Conservation (phyloP, 2,113 vertebrate species). For the Cygnus atratus region DNA sequence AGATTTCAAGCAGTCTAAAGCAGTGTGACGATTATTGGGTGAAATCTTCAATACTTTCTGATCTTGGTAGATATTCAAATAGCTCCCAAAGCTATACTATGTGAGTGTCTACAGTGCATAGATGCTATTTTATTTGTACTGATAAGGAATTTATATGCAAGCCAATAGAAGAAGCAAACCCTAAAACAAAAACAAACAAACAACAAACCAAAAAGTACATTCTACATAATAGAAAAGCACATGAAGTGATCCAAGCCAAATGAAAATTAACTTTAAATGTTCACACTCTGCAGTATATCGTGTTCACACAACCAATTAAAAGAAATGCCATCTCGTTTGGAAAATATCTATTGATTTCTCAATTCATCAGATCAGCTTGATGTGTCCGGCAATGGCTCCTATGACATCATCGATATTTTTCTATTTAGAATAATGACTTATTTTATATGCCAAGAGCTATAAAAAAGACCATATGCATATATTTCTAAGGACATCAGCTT, state of each 20-base stretch:
- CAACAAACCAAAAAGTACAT: neutral
- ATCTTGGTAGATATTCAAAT: constrained; percentile 10
- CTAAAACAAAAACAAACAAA: neutral
- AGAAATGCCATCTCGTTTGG: constrained; percentile 79
- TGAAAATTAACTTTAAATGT: constrained; percentile 74
- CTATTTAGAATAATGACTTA: constrained; percentile 85
- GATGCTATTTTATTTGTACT: constrained; percentile 12
- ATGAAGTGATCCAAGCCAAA: constrained; percentile 56
- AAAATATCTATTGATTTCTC: constrained; percentile 82
- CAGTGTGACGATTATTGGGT: neutral
- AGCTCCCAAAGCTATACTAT: constrained; percentile 22
- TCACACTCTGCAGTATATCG: constrained; percentile 65
- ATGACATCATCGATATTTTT: constrained; percentile 85
- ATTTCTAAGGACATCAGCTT: constrained; percentile 75
- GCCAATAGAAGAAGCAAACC: neutral
- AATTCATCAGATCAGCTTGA: constrained; percentile 80
- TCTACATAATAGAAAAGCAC: neutral
- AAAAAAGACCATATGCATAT: constrained; percentile 78
- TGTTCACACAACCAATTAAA: constrained; percentile 79
- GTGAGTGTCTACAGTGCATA: neutral
- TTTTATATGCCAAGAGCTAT: constrained; percentile 80
- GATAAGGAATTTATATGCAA: constrained; percentile 17
- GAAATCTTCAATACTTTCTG: constrained; percentile 39
- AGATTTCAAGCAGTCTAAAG: neutral
- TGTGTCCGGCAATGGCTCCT: constrained; percentile 77